Percentiles rank a stretch among this genome's conserved stretches.
Conservation (phyloP, 2,113 vertebrate species). For the Odontophorus gujanensis region DNA sequence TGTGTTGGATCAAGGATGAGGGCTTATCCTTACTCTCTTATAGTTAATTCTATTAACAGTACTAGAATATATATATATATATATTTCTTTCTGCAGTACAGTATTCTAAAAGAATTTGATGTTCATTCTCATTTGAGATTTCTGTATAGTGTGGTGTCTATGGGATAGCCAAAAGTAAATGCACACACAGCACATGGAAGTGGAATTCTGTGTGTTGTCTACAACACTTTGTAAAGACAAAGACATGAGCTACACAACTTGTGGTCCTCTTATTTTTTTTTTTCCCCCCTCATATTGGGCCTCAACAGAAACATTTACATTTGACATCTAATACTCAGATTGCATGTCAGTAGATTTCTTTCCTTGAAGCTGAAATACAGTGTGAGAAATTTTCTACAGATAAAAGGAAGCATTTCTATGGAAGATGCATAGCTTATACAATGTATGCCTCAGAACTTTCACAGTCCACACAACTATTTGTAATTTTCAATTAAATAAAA, state of each 20-base stretch:
- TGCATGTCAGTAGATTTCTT: not conserved
- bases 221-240: not conserved
- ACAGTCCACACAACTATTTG: constrained; percentile 8
- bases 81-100: no score
- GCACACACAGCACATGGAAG: not conserved
- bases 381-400: not conserved
- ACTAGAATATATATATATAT: no score
- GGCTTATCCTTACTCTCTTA: not conserved
- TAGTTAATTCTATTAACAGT: not conserved
- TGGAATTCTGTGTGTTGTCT: no score
- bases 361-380: constrained; percentile 19
- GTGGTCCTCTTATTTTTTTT: not conserved
- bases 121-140: not conserved
- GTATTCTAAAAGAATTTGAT: not conserved
- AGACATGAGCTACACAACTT: not conserved
- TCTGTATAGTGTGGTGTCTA: not conserved
- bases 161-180: not conserved
- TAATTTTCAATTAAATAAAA: constrained; percentile 11
- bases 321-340: not conserved
- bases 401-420: constrained; percentile 18
- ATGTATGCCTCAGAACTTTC: not conserved
- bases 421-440: not conserved
- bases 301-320: not conserved
- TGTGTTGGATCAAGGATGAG: not conserved
- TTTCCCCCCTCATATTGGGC: not conserved